Conservation (phyloP, 1,140 invertebrate species). For the Telenomus remus region DNA sequence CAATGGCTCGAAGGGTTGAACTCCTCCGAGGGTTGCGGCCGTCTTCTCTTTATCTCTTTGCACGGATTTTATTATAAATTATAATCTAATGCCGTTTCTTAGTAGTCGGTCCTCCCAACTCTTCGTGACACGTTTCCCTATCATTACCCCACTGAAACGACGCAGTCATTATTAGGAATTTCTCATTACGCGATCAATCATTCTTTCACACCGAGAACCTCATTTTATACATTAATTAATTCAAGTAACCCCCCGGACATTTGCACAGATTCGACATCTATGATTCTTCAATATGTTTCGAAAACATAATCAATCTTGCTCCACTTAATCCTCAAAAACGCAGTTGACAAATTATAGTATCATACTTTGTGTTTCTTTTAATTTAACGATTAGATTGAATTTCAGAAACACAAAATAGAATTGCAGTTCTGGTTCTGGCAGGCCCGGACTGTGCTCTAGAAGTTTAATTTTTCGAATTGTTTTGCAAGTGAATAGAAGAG, state of each 20-base stretch:
- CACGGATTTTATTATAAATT: constrained; percentile 76
- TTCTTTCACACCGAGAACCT: constrained; percentile 65
- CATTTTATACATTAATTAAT: constrained; percentile 74
- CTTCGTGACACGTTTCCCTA: constrained; percentile 51
- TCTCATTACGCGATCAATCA: constrained; percentile 75
- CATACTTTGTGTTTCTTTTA: too few species aligned
- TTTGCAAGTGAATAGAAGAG: too few species aligned
- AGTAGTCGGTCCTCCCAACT: constrained; percentile 65
- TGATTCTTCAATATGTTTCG: constrained; percentile 25
- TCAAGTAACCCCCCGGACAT: constrained; percentile 54
- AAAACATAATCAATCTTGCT: constrained; percentile 25
- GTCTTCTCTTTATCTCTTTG: constrained; percentile 72
- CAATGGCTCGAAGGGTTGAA: constrained; percentile 70
- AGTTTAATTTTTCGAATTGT: too few species aligned
- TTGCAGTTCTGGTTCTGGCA: too few species aligned
- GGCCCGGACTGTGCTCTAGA: too few species aligned
- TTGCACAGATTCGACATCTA: constrained; percentile 43
- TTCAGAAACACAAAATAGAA: too few species aligned
- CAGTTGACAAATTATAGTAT: too few species aligned
- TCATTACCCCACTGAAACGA: constrained; percentile 62
- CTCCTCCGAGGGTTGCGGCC: constrained; percentile 57
- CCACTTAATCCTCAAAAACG: too few species aligned
- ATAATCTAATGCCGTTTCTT: constrained; percentile 75
- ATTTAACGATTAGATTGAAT: too few species aligned
- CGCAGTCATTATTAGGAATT: constrained; percentile 73